Evolutionary conservation across 2,797 vertebrate species (phyloP).

Genomic region (Ceryle rudis): DNA sequence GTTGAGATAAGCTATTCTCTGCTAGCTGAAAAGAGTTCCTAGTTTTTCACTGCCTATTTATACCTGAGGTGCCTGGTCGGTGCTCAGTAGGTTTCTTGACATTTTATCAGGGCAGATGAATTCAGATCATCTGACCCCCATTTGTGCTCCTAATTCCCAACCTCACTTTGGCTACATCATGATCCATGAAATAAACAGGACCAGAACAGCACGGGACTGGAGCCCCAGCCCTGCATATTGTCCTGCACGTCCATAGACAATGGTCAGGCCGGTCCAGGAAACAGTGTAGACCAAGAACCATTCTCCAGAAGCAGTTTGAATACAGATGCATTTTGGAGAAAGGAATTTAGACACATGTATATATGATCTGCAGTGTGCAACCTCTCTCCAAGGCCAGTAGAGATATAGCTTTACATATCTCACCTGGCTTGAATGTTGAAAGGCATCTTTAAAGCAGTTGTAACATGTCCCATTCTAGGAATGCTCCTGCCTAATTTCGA

Average conservation of each 20-base stretch:
- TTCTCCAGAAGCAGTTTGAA: neutral
- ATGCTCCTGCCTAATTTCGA: neutral
- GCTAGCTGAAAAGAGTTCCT: neutral
- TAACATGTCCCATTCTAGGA: neutral
- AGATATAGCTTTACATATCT: neutral
- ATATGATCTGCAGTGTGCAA: neutral
- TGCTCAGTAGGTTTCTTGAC: neutral
- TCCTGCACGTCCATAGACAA: neutral
- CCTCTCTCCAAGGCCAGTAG: neutral
- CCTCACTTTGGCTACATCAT: neutral
- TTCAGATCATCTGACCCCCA: accelerated
- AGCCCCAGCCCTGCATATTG: accelerated
- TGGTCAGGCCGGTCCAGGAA: neutral
- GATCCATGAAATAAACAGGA: neutral
- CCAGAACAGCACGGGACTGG: neutral
- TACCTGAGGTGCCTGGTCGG: neutral
- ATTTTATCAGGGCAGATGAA: neutral
- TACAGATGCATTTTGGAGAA: neutral
- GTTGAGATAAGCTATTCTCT: neutral
- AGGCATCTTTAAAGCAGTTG: neutral
- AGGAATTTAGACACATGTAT: neutral
- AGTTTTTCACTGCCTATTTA: neutral
- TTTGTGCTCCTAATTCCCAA: neutral
- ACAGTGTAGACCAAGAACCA: neutral
- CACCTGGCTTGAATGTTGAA: neutral